Base-by-base conservation (phyloP, 2,888 invertebrate genomes). In the Heteropelma amictum region DNA sequence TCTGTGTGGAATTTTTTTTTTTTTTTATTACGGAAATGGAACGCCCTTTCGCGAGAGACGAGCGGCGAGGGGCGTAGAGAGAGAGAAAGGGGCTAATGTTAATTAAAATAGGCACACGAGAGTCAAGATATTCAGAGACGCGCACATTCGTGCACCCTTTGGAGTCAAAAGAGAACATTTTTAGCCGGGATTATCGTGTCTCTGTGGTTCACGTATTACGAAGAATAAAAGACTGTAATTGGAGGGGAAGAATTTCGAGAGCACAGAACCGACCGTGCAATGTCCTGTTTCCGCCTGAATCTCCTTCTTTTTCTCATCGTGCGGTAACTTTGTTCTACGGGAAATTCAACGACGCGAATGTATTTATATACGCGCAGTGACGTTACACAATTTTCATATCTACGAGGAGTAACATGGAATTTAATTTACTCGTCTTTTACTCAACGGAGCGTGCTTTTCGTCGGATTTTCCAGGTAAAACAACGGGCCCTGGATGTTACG, bases 151-250 rank as follows among this genome's bases (percentile, higher is more conserved):
- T 23, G 42, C 26, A 58, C 47, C 38, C 60, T 67, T 61, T 54
- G n/a, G 12, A 54, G 38, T 35, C 26, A 19, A 21, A 42, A 45
- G 60, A 42, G 30, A 51, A 14, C n/a, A 45, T 26, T 35, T 28
- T 69, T 21, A 8, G 10, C 23, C 21, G 45, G 23, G 21, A 61
- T 35, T 53, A 54, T 40, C 14, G 19, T 19, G 3, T 5, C 12
- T 53, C 33, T 54, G 47, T 28, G 6, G 28, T 8, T 10, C 38
- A 23, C 28, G 28, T 42, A 42, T 42, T 53, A 51, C 17, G 28
- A 54, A 54, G 45, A 38, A 54, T 47, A 61, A 69, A 69, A 53
- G 45, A 54, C 30, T 45, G 26, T 70, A 63, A 70, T 70, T 63
- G 61, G 21, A 54, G 6, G 53, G 49, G 63, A 70, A 54, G 26